These are phyloP conservation scores for Doris montereyensis DNA, from an alignment of 2,888 invertebrate genomes.

Conservation along the genomic window DNA sequence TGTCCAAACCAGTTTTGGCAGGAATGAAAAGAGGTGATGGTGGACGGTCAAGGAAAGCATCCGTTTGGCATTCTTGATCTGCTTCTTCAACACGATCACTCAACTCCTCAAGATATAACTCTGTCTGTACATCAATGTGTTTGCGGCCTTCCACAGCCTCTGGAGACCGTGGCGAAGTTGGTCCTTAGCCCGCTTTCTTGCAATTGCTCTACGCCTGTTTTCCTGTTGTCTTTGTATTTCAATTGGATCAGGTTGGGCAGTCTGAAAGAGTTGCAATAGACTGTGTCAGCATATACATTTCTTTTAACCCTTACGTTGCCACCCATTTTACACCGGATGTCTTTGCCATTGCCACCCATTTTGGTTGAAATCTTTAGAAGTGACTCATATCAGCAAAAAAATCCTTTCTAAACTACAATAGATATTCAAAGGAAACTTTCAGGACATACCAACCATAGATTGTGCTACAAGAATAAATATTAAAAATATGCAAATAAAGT, in stretches of 20 bases:
- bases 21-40: constrained; percentile 85
- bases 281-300: too few species aligned
- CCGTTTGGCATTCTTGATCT: constrained; percentile 89
- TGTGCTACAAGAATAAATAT: too few species aligned
- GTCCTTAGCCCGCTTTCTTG: constrained; percentile 81
- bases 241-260: constrained; percentile 76
- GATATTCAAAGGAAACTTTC: too few species aligned
- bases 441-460: too few species aligned
- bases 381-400: too few species aligned
- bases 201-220: constrained; percentile 82
- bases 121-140: constrained; percentile 92
- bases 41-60: constrained; percentile 87
- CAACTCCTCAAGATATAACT: constrained; percentile 89
- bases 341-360: too few species aligned
- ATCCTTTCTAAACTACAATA: too few species aligned
- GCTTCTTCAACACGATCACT: constrained; percentile 76
- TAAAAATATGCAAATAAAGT: too few species aligned
- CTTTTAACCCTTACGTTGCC: too few species aligned
- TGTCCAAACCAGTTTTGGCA: constrained; percentile 86
- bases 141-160: constrained; percentile 87
- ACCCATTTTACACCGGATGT: too few species aligned
- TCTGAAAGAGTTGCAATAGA: too few species aligned
- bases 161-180: constrained; percentile 80
- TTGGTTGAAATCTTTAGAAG: too few species aligned
- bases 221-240: constrained; percentile 76